Evolutionary conservation across 2,888 invertebrate species (phyloP), one percentile per base, ranked within the genome.

Genomic region (Hybos culiciformis): DNA sequence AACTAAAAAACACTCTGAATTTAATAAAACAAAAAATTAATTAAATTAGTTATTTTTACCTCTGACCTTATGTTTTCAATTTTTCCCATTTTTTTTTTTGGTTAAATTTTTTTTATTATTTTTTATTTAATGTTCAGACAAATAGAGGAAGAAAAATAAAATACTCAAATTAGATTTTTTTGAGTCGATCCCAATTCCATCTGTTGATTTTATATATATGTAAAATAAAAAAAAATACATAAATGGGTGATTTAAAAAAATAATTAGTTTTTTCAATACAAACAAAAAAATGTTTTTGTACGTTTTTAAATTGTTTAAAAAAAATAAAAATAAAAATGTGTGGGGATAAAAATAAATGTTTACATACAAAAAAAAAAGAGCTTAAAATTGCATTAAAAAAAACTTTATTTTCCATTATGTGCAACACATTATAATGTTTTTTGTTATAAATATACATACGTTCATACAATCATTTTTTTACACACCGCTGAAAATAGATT

Each of bases 141-240:
- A 32, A 32, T 9, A 39, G 45, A 44, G 46, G 45, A 45, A 41
- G 52, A 47, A 45, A 45, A 45, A 42, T 48, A 48, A 49, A 37
- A 49, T 40, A 48, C 48, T 44, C 44, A 50, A 58, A 63, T 67
- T 66, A 66, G 61, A 63, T 63, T 62, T 63, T 56, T 56, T 64
- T 65, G 54, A 66, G 60, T 52, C 59, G 61, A 55, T 66, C 59
- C 62, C 64, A 65, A 53, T 60, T 61, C 62, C 62, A 63, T 55
- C 61, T 63, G 57, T 56, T 38, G 39, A 31, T 42, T 54, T 50
- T 48, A 23, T 23, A 33, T 21, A 37, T 18, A n/a, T 7, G 39
- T 24, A 41, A 5, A 43, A 24, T 26, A 41, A 40, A 38, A 24
- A 37, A 37, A 17, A n/a, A 19, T 23, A 37, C 21, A 33, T 19